phyloP scores from a whole-genome alignment of 2,113 vertebrate species.

The Tragelaphus buxtoni region DNA sequence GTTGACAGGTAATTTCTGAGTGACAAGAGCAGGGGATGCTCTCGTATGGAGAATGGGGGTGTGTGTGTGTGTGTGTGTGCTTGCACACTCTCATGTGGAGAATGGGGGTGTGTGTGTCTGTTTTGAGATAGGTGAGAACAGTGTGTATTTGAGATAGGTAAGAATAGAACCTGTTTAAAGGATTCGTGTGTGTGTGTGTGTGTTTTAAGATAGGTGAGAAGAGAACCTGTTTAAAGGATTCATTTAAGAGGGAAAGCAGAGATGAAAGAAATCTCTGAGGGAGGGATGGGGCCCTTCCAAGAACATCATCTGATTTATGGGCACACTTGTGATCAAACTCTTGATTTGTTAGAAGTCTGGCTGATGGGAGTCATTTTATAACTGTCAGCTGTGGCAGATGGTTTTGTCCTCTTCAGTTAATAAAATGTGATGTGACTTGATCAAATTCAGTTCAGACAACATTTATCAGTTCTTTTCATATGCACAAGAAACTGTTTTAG shows the following conservation, averaged over 20 bases:
- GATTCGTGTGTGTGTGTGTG: too few species aligned
- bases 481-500: background rate
- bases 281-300: background rate
- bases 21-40: background rate
- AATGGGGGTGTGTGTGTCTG: background rate
- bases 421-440: background rate
- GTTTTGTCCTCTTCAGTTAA: background rate
- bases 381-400: background rate
- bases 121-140: background rate
- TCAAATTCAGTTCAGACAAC: background rate
- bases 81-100: accelerated
- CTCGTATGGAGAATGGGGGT: background rate
- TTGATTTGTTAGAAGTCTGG: background rate
- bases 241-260: background rate
- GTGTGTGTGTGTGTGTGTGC: accelerated
- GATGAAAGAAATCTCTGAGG: background rate
- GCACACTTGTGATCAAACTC: background rate
- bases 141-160: background rate
- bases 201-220: background rate
- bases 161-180: background rate
- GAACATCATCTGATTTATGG: background rate
- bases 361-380: background rate
- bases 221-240: background rate
- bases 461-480: background rate
- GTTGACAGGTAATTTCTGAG: background rate